Conservation (phyloP, 2,113 vertebrate species). For the Phainopepla nitens region DNA sequence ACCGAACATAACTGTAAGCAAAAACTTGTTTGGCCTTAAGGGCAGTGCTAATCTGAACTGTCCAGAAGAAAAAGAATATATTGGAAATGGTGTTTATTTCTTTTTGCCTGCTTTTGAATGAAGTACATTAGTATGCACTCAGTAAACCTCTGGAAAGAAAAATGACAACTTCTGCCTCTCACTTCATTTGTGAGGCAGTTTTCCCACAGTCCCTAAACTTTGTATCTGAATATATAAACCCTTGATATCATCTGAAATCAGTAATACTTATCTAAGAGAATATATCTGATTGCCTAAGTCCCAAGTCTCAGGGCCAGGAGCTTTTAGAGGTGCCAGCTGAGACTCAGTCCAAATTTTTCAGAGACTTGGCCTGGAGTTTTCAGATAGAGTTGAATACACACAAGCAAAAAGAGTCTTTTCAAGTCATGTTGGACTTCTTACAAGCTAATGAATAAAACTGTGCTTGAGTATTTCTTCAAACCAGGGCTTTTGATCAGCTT, state of each 20-base stretch:
- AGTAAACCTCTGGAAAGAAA: not conserved
- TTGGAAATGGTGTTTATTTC: not conserved
- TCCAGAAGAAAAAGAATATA: not conserved
- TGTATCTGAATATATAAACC: not conserved
- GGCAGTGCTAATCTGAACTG: not conserved
- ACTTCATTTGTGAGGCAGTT: not conserved
- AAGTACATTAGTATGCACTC: not conserved
- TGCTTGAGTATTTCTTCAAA: not conserved
- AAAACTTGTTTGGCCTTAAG: not conserved
- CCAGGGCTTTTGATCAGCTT: not conserved
- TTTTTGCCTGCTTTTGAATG: not conserved
- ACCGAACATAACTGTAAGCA: not conserved
- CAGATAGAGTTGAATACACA: not conserved
- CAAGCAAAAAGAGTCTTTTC: not conserved
- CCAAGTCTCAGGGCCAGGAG: not conserved
- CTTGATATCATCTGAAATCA: not conserved
- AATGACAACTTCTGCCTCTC: not conserved
- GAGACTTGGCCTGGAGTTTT: not conserved
- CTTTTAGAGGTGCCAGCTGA: not conserved
- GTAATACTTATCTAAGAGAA: not conserved
- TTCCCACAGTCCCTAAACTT: not conserved
- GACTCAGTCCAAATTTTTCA: not conserved
- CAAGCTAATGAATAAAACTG: not conserved
- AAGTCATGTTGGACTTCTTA: not conserved
- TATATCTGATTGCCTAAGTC: not conserved